Conservation (phyloP, 2,888 invertebrate genomes). For the Drosophila mayaguana region DNA sequence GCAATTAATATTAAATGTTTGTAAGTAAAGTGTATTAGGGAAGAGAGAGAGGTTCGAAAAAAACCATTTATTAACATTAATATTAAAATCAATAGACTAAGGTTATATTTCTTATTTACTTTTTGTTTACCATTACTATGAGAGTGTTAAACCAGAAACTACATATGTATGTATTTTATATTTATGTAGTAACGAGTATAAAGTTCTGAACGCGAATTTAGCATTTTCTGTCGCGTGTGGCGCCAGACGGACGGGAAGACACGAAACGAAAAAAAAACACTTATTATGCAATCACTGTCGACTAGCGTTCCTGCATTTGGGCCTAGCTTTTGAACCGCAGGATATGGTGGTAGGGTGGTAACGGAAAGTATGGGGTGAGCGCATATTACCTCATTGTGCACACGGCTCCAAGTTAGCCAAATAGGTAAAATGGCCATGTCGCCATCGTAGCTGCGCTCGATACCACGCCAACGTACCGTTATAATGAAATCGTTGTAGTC, state of each 20-base stretch:
- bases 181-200: neutral
- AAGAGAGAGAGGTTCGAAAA: too few relatives aligned
- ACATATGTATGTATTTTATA: too few relatives aligned
- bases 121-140: too few relatives aligned
- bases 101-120: too few relatives aligned
- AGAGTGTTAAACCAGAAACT: too few relatives aligned
- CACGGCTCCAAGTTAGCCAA: conserved; percentile 92
- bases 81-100: too few relatives aligned
- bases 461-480: conserved; percentile 92
- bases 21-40: too few relatives aligned
- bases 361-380: conserved; percentile 2
- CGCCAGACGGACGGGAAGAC: conserved; percentile 56
- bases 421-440: conserved; percentile 91
- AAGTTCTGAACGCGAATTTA: too few relatives aligned
- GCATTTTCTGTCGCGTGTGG: conserved; percentile 77
- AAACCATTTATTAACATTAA: too few relatives aligned
- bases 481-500: conserved; percentile 88
- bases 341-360: neutral
- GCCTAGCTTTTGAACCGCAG: conserved; percentile 53
- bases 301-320: conserved; percentile 54
- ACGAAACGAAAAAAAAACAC: conserved; percentile 38
- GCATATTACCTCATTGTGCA: conserved; percentile 87
- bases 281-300: conserved; percentile 79
- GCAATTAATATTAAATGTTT: too few relatives aligned
- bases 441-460: conserved; percentile 87